These are phyloP conservation scores for Drosophila macrothrix DNA, from an alignment of 2,888 invertebrate genomes.

Conservation along the genomic window DNA sequence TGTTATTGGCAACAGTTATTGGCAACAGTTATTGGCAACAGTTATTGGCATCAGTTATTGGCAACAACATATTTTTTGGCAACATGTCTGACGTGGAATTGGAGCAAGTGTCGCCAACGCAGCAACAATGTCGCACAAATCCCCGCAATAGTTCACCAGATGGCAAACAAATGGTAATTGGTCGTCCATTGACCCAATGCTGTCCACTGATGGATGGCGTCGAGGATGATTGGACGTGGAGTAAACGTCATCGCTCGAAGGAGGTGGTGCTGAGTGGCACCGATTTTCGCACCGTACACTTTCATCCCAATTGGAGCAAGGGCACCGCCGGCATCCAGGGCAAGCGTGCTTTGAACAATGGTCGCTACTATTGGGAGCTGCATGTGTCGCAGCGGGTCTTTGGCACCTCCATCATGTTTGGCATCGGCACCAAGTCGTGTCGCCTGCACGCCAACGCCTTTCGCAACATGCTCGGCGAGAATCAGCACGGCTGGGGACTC, in stretches of 20 bases:
- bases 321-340: slow-evolving; percentile 91
- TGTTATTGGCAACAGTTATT: not conserved
- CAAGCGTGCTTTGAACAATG: slow-evolving; percentile 88
- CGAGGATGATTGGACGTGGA: slow-evolving; percentile 90
- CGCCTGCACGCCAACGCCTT: slow-evolving; percentile 89
- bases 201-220: slow-evolving; percentile 86
- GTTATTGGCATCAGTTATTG: not conserved
- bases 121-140: slow-evolving; percentile 38
- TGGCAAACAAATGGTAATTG: not conserved
- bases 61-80: not conserved
- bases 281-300: slow-evolving; percentile 87
- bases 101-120: slow-evolving; percentile 32
- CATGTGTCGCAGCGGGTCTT: slow-evolving; percentile 88
- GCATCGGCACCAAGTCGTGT: slow-evolving; percentile 87
- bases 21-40: not conserved
- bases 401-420: slow-evolving; percentile 92
- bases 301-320: slow-evolving; percentile 91
- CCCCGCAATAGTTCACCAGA: not conserved
- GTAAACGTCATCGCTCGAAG: slow-evolving; percentile 86
- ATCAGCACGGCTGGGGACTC: slow-evolving; percentile 89
- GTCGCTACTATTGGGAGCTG: slow-evolving; percentile 89
- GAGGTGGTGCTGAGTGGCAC: slow-evolving; percentile 87
- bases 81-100: slow-evolving; percentile 66
- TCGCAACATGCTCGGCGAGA: slow-evolving; percentile 90
- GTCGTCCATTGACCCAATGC: not conserved